A percentile compares a stretch with the other conserved stretches of the same genome.
Evolutionary conservation across 2,888 invertebrate genomes (phyloP).

Genomic region (Lochmaea capreae): DNA sequence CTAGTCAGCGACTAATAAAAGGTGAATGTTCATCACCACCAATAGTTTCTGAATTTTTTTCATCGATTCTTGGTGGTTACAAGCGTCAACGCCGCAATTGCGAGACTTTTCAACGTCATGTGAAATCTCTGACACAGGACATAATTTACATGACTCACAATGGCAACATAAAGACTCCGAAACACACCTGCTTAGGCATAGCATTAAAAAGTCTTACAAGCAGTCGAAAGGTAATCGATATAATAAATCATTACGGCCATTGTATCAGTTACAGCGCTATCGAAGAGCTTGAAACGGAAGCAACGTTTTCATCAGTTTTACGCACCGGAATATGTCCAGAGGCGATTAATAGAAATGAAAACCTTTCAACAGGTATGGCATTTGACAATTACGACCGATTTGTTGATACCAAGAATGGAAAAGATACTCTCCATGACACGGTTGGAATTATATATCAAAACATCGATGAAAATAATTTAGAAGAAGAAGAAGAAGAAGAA

Average conservation of each 20-base stretch:
- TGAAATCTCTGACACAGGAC: conserved; percentile 12
- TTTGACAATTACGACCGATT: conserved; percentile 54
- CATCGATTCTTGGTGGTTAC: conserved; percentile 28
- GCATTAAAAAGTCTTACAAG: conserved; percentile 17
- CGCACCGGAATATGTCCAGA: conserved; percentile 27
- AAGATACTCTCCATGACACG: conserved; percentile 47
- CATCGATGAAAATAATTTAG: not conserved
- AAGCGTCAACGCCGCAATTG: conserved; percentile 29
- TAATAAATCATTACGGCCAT: conserved; percentile 22
- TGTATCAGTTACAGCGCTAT: conserved; percentile 23
- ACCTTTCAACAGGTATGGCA: conserved; percentile 26
- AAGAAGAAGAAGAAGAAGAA: not conserved
- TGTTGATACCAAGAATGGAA: conserved; percentile 49
- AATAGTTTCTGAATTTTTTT: conserved; percentile 30
- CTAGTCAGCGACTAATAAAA: conserved; percentile 30
- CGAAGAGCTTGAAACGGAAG: conserved; percentile 26
- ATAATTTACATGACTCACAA: conserved; percentile 24
- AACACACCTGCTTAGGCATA: conserved; percentile 24
- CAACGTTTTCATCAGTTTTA: conserved; percentile 16
- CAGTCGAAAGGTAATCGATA: conserved; percentile 21
- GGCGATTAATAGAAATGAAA: conserved; percentile 13
- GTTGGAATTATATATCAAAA: too few species aligned
- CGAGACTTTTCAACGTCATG: conserved; percentile 1
- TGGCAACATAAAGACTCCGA: conserved; percentile 25
- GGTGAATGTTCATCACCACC: conserved; percentile 35